Evolutionary conservation across 2,888 invertebrate genomes (phyloP).

Genomic region (Schizotus pectinicornis): DNA sequence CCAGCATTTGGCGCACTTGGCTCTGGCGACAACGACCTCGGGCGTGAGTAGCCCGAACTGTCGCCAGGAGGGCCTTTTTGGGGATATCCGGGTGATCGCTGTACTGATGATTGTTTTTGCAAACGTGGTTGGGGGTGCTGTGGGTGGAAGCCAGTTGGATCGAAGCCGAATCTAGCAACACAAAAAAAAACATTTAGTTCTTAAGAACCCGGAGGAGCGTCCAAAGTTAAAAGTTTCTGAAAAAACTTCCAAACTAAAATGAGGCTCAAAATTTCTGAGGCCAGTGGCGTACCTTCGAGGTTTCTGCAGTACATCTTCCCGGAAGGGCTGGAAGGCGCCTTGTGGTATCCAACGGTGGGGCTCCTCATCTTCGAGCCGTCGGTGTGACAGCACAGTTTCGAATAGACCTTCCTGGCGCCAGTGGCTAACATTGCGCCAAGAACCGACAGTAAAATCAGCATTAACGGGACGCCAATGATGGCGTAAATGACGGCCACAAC

Average conservation of each 20-base stretch:
- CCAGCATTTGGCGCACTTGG: slow-evolving; percentile 55
- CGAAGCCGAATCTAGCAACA: slow-evolving; percentile 47
- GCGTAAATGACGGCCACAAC: slow-evolving; percentile 87
- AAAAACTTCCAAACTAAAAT: slow-evolving; percentile 6
- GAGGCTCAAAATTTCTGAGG: too few species aligned
- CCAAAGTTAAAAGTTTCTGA: too few species aligned
- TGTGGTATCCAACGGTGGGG: slow-evolving; percentile 60
- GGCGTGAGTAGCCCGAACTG: slow-evolving; percentile 53
- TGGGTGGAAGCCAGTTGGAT: slow-evolving; percentile 47
- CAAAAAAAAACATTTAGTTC: neutral
- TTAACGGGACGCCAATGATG: slow-evolving; percentile 84
- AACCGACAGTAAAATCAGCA: slow-evolving; percentile 84
- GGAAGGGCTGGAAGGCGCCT: slow-evolving; percentile 63
- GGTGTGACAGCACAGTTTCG: slow-evolving; percentile 57
- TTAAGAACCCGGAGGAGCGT: too few species aligned
- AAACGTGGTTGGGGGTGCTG: slow-evolving; percentile 48
- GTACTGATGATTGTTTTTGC: slow-evolving; percentile 42
- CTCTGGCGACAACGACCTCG: slow-evolving; percentile 54
- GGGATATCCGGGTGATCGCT: slow-evolving; percentile 50
- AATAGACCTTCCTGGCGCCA: slow-evolving; percentile 74
- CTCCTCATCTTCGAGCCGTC: slow-evolving; percentile 35
- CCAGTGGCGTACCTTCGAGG: slow-evolving; percentile 44
- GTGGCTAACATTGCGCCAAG: slow-evolving; percentile 82
- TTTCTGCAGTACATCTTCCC: slow-evolving; percentile 57
- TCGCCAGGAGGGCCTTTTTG: slow-evolving; percentile 55